Evolutionary conservation across 2,888 invertebrate genomes (phyloP), one percentile per base, ranked within the genome.

Genomic region (Aphidius colemani): DNA sequence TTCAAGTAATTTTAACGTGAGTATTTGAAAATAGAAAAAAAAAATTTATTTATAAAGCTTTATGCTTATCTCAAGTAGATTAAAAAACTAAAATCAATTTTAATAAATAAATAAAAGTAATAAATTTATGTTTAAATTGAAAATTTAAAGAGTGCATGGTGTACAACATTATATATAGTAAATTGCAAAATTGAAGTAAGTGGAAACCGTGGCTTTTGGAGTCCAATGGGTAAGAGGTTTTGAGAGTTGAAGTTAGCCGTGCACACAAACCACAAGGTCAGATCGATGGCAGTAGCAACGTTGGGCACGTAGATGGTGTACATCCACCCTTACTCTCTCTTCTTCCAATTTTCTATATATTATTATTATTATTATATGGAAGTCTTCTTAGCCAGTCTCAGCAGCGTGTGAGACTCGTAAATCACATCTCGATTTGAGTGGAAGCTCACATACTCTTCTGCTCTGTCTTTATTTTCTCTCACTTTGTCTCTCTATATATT

Each of bases 1-100:
- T 90, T 66, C 90, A 93, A 82, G 88, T 91, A 67, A 84, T 92
- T 75, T 86, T 93, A 79, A 90, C 90, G 13, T 18, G 13, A 18
- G 13, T 18, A 18, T n/a, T n/a, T n/a, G n/a, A n/a, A n/a, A n/a
- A n/a, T n/a, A n/a, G n/a, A n/a, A n/a, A 18, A 18, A 18, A 18
- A 18, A 18, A 18, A 18, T 18, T 18, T 18, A 18, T 18, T 18
- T 18, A 18, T 18, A 18, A 18, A 18, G 2, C 2, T 18, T 18
- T 2, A 18, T 18, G 13, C 2, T 13, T 13, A 2, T 2, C 2
- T 18, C 13, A 18, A 18, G 13, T 18, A 18, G 13, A 18, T 18
- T 18, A 18, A 18, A 18, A 18, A 18, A 18, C 13, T 18, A 2
- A n/a, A n/a, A n/a, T 18, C 2, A 11, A 11, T 3, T 7, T 11